Percentiles rank a stretch among this genome's conserved stretches.
These are phyloP conservation scores for Poeciliopsis infans DNA, from an alignment of 2,797 vertebrate species.

Conservation along the genomic window DNA sequence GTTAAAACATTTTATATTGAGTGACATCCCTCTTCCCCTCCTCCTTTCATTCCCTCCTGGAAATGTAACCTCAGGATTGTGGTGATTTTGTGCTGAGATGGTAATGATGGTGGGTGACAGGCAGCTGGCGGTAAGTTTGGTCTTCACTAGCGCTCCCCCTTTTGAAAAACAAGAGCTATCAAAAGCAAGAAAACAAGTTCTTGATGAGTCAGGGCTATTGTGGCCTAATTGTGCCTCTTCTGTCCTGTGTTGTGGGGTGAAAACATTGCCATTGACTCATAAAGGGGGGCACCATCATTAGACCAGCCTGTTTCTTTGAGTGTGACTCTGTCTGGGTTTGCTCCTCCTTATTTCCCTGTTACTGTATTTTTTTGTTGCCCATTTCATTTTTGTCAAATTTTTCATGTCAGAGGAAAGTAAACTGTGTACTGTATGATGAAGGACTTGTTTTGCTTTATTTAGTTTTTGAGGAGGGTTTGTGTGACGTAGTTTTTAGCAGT, in stretches of 20 bases:
- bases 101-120: slow-evolving; percentile 84
- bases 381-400: slow-evolving; percentile 54
- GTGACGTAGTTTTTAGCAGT: not conserved
- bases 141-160: slow-evolving; percentile 76
- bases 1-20: slow-evolving; percentile 50
- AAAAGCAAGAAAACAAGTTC: slow-evolving; percentile 37
- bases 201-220: slow-evolving; percentile 69
- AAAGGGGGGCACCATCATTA: slow-evolving; percentile 78
- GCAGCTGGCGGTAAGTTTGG: slow-evolving; percentile 77
- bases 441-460: slow-evolving; percentile 2
- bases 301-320: slow-evolving; percentile 69
- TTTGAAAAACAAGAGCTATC: slow-evolving; percentile 30
- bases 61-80: slow-evolving; percentile 78
- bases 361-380: slow-evolving; percentile 64
- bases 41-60: slow-evolving; percentile 59
- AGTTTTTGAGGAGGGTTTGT: slow-evolving; percentile 2
- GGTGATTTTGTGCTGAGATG: slow-evolving; percentile 80
- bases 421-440: not conserved
- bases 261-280: slow-evolving; percentile 69
- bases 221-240: slow-evolving; percentile 68
- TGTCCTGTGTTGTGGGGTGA: slow-evolving; percentile 72
- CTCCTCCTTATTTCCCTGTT: slow-evolving; percentile 69
- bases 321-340: slow-evolving; percentile 56
- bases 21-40: slow-evolving; percentile 51
- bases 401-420: slow-evolving; percentile 2